phyloP scores from a whole-genome alignment of 2,113 vertebrate species.

The Brachypteracias leptosomus region DNA sequence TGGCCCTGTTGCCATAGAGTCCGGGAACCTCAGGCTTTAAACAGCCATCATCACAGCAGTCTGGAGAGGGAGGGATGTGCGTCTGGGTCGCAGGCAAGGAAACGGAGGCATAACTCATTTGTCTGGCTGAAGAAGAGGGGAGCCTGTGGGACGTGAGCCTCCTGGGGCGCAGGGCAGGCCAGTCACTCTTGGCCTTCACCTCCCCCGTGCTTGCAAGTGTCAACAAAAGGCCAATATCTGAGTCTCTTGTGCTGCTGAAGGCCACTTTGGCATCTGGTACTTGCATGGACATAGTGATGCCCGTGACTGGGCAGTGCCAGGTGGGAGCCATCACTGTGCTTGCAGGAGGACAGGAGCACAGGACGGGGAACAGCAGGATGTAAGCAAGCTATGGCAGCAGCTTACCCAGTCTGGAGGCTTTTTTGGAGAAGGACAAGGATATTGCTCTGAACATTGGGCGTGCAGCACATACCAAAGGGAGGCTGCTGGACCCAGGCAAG shows the following conservation, averaged over 20 bases:
- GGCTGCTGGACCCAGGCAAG: background rate
- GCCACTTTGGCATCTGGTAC: background rate
- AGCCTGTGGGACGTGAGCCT: background rate
- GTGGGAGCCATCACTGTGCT: background rate
- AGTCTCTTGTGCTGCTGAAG: background rate
- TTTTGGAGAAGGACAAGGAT: background rate
- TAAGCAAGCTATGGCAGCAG: background rate
- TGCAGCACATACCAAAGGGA: background rate
- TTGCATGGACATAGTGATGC: background rate
- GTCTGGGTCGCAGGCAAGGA: background rate
- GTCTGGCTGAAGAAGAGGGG: background rate
- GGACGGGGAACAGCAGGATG: background rate
- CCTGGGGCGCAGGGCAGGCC: accelerated
- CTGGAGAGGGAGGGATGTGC: background rate
- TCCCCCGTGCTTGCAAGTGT: background rate
- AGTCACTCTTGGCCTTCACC: background rate
- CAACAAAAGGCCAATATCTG: background rate
- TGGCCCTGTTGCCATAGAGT: background rate
- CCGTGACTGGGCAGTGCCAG: background rate
- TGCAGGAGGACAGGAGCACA: background rate
- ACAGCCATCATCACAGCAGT: background rate
- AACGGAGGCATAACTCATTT: background rate
- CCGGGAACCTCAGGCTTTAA: background rate
- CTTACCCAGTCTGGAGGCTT: background rate
- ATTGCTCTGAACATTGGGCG: background rate